Conservation (phyloP, 2,888 invertebrate genomes). For the Limnephilus lunatus region DNA sequence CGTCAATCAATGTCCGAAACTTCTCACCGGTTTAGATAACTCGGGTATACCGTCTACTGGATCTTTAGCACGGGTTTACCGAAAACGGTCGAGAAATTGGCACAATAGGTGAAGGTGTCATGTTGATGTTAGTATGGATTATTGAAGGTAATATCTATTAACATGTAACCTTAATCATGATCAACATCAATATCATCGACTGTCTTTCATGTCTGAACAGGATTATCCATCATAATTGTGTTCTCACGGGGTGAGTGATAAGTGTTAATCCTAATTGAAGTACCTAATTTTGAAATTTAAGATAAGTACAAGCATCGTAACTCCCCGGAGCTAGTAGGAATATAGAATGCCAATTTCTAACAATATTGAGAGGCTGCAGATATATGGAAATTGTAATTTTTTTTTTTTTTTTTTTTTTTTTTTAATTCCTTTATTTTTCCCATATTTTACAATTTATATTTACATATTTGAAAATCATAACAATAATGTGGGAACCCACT, state of each 20-base stretch:
- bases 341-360: not conserved
- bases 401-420: too few species aligned
- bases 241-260: not conserved
- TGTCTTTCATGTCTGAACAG: not conserved
- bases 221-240: not conserved
- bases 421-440: too few species aligned
- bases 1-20: conserved; percentile 13
- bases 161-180: not conserved
- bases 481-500: too few species aligned
- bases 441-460: too few species aligned
- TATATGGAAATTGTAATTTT: too few species aligned
- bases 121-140: not conserved
- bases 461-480: too few species aligned
- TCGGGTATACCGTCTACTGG: not conserved
- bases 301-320: not conserved
- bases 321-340: not conserved
- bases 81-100: not conserved
- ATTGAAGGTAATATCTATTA: not conserved
- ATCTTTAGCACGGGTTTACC: not conserved
- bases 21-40: not conserved
- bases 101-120: not conserved
- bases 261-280: not conserved
- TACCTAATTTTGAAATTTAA: not conserved
- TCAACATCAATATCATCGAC: not conserved
- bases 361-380: not conserved